Percentiles rank a stretch among this genome's conserved stretches.
phyloP scores from a whole-genome alignment of 2,888 invertebrate genomes.

The Yponomeuta evonymella region DNA sequence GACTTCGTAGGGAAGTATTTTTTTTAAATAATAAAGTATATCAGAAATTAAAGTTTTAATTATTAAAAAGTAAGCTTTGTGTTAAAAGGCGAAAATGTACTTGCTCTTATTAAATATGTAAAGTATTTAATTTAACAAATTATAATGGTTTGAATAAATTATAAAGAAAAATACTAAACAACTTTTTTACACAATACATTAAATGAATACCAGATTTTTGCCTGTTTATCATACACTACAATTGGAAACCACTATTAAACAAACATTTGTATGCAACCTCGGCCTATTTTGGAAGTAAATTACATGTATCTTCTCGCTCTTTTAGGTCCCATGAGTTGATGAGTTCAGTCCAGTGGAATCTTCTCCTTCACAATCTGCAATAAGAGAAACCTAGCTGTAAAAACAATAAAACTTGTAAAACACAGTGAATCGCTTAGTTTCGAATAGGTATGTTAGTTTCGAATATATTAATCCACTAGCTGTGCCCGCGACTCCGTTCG shows the following conservation, averaged over 20 bases:
- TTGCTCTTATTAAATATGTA: neutral
- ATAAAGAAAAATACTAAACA: neutral
- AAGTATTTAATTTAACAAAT: neutral
- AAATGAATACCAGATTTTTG: neutral
- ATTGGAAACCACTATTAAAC: neutral
- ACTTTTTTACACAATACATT: neutral
- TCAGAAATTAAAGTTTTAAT: neutral
- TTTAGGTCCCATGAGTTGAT: neutral
- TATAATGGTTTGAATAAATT: neutral
- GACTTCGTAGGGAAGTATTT: neutral
- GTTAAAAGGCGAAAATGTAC: neutral
- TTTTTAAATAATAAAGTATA: neutral
- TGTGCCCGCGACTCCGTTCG: too few relatives aligned
- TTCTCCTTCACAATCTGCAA: constrained; percentile 84
- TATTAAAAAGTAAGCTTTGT: constrained; percentile 4
- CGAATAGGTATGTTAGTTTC: too few relatives aligned
- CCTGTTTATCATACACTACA: neutral
- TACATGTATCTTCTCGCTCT: neutral
- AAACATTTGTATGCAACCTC: neutral
- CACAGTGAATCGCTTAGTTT: too few relatives aligned
- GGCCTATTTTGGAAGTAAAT: too few relatives aligned
- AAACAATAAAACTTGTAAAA: neutral
- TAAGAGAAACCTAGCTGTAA: constrained; percentile 24
- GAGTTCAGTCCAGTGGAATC: constrained; percentile 80
- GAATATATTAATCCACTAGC: too few relatives aligned